phyloP scores from a whole-genome alignment of 2,113 vertebrate species.

The Petaurus breviceps region DNA sequence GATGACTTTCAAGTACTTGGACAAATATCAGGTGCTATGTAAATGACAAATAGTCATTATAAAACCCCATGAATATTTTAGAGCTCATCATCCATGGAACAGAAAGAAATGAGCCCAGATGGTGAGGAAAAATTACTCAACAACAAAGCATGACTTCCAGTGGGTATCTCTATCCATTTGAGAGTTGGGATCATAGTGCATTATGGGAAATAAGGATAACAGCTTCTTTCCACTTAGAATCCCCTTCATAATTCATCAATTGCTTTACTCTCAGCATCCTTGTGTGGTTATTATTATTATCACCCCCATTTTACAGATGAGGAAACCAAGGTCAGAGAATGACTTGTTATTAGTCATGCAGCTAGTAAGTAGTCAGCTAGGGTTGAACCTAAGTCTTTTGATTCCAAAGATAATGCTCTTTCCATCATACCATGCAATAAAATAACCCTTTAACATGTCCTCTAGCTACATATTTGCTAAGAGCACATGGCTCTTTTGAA shows the following conservation, averaged over 20 bases:
- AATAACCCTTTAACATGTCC: background rate
- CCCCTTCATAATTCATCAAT: background rate
- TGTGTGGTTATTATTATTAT: background rate
- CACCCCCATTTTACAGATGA: background rate
- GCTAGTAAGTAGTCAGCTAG: background rate
- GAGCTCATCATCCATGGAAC: conserved; percentile 52
- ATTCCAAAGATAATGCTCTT: background rate
- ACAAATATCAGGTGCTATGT: conserved; percentile 60
- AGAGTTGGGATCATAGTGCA: background rate
- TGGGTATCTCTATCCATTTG: conserved; percentile 44
- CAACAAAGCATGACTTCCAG: conserved; percentile 41
- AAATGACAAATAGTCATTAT: conserved; percentile 69
- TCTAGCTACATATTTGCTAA: background rate
- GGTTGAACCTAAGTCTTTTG: background rate
- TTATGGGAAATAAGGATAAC: conserved; percentile 17
- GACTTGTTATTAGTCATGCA: background rate
- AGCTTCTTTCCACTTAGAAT: background rate
- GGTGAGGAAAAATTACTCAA: background rate
- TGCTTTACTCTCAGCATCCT: background rate
- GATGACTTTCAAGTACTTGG: conserved; percentile 42
- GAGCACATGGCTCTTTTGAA: background rate
- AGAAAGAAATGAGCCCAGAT: conserved; percentile 45
- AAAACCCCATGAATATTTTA: conserved; percentile 75
- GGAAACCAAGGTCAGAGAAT: background rate
- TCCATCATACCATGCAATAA: background rate